A percentile compares a stretch with the other conserved stretches of the same genome.
Conservation (phyloP, 2,113 vertebrate species). For the Rynchops niger region DNA sequence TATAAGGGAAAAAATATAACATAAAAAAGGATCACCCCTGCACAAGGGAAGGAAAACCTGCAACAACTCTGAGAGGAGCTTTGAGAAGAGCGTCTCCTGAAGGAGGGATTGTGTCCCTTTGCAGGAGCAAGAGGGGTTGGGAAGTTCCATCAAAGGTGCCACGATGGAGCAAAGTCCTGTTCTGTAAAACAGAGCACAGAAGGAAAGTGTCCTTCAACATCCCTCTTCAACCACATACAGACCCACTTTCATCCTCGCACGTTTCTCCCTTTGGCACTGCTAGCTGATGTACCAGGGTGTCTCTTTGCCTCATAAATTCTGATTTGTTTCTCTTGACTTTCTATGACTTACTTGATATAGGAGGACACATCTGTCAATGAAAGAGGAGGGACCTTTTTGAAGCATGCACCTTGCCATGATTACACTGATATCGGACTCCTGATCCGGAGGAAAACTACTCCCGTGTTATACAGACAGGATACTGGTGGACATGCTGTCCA, state of each 20-base stretch:
- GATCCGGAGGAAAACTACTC: neutral
- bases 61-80: neutral
- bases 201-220: neutral
- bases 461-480: neutral
- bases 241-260: accelerated
- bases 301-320: neutral
- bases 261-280: neutral
- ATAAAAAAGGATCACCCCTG: neutral
- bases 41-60: neutral
- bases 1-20: neutral
- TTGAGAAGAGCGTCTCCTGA: neutral
- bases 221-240: neutral
- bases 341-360: neutral
- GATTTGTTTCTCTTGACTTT: neutral
- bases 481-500: neutral
- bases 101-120: neutral
- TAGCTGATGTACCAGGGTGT: neutral
- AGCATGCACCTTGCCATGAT: neutral
- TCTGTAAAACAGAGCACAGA: neutral
- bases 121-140: neutral
- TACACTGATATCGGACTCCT: neutral
- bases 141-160: neutral
- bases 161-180: neutral
- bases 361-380: neutral
- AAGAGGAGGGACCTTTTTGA: neutral